Base-by-base conservation (phyloP, 1,140 invertebrate genomes). In the Drosophila bifasciata region DNA sequence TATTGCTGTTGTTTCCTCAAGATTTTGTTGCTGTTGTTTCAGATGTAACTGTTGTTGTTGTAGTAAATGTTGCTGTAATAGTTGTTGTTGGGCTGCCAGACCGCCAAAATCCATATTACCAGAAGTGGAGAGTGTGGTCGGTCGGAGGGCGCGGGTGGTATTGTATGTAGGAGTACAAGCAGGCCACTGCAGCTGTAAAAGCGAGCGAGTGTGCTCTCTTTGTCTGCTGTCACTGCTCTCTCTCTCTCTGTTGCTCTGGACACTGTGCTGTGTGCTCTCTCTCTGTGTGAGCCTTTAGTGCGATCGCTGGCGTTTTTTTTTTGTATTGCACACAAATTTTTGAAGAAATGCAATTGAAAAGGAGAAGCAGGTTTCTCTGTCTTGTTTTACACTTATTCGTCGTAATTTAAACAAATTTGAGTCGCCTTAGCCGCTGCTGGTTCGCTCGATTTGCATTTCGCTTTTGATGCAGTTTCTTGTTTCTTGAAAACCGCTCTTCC, bases 41-140 rank as follows among this genome's bases (percentile, higher is more conserved):
- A 62, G 77, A 43, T 61, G 57, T 58, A 57, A 51, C 17, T 72
- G 76, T 39, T 75, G 63, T 43, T 74, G 70, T 49, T 72, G 59
- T 45, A 55, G 57, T 36, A 39, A 52, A 48, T 66, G 74, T 56
- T 67, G 66, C 64, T 63, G 46, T 85, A 63, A 75, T 63, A 76
- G 80, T 66, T 80, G 77, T 59, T 80, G 80, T 76, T 85, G 80
- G 60, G 81, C 81, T 72, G 81, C 81, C 66, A 85, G 64, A 85
- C 83, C 83, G 86, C 83, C 81, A 86, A 83, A 85, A 85, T 85
- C 81, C 81, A 85, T 85, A 86, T 76, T 85, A 81, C 61, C 62
- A 77, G 32, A 40, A 61, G 67, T 45, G 41, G 56, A 36, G 46
- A 43, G 40, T 41, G 57, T 13, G 11, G 32, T 13, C 32, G 32